Evolutionary conservation across 2,888 invertebrate species (phyloP).

Genomic region (Andrena camellia): DNA sequence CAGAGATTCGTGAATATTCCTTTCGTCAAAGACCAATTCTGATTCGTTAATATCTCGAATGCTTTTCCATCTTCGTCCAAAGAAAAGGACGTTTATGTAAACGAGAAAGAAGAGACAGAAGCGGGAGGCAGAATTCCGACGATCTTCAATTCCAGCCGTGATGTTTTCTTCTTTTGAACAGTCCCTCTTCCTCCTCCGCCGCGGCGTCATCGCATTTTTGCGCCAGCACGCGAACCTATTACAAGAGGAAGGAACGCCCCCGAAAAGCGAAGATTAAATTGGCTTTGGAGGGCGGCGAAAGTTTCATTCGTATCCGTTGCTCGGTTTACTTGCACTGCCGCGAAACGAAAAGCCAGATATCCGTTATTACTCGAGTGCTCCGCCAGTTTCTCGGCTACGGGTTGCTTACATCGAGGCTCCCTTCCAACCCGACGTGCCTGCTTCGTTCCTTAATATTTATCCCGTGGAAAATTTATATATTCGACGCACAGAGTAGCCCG

Average conservation of each 20-base stretch:
- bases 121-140: conserved; percentile 32
- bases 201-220: conserved; percentile 54
- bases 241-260: conserved; percentile 65
- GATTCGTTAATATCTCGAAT: conserved; percentile 32
- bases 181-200: neutral
- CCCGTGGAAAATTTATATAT: conserved; percentile 17
- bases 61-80: neutral
- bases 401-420: conserved; percentile 17
- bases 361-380: conserved; percentile 54
- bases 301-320: conserved; percentile 57
- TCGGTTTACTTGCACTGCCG: conserved; percentile 41
- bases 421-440: neutral
- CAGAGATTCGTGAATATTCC: neutral
- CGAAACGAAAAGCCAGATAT: conserved; percentile 46
- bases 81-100: conserved; percentile 19
- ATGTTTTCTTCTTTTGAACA: conserved; percentile 27
- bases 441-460: conserved; percentile 3
- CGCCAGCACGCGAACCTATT: conserved; percentile 66
- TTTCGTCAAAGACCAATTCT: neutral
- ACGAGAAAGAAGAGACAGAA: conserved; percentile 12
- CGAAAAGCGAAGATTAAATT: conserved; percentile 73
- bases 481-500: neutral
- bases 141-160: conserved; percentile 38
- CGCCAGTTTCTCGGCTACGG: conserved; percentile 21
- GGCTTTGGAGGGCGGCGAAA: conserved; percentile 65